Evolutionary conservation across 2,888 invertebrate species (phyloP).

Genomic region (Sphinx pinastri): DNA sequence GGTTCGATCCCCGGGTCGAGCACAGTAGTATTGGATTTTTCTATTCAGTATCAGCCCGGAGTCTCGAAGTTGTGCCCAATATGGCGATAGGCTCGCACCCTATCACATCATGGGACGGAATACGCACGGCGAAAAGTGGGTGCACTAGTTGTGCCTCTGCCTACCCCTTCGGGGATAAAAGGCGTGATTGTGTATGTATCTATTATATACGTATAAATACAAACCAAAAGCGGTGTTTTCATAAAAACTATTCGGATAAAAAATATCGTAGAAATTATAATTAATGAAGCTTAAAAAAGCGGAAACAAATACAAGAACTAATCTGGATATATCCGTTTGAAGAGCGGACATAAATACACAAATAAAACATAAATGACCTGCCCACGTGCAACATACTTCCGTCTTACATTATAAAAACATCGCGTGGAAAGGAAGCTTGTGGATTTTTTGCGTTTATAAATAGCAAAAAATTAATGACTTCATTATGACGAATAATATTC

Average conservation of each 20-base stretch:
- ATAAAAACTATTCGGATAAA: no score
- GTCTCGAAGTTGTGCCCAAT: no score
- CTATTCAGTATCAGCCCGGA: no score
- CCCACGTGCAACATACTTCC: not conserved
- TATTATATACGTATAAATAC: not conserved
- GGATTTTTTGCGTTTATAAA: not conserved
- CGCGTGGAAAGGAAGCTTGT: not conserved
- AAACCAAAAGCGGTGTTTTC: not conserved
- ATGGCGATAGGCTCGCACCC: no score
- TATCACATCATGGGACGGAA: no score
- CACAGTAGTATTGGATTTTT: no score
- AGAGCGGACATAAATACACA: not conserved
- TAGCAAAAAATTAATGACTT: not conserved
- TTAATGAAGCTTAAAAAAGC: not conserved
- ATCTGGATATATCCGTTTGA: not conserved
- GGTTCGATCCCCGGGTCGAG: no score
- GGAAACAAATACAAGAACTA: not conserved
- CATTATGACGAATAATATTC: conserved; percentile 9
- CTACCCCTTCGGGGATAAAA: no score
- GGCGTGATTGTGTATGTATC: no score
- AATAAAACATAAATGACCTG: not conserved
- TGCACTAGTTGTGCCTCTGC: no score
- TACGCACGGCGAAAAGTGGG: no score
- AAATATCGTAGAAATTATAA: no score
- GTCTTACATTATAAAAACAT: not conserved